Evolutionary conservation across 2,888 invertebrate genomes (phyloP), one percentile per base, ranked within the genome.

Genomic region (Alloscopus bannaensis): DNA sequence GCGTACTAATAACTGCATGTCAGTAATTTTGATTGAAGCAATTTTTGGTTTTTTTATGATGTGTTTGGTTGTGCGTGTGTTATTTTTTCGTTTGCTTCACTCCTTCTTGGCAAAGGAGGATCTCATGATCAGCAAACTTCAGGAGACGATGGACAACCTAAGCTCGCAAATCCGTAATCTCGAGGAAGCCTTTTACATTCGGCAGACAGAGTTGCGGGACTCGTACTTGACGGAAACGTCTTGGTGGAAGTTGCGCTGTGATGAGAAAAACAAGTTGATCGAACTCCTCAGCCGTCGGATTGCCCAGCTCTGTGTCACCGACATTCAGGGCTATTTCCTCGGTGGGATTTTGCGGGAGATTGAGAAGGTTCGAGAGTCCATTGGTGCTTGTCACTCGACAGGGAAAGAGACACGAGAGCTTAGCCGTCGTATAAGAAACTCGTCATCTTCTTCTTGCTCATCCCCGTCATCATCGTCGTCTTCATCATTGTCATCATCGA

Each of bases 261-360:
- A 84, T 31, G 82, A 84, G 57, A 86, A 86, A 72, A 85, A 85
- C 77, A 81, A 80, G 13, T 55, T 86, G 59, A 86, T 86, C 60
- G 83, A 83, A 36, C 47, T 84, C 16, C 77, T 85, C 31, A 84
- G 84, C 6, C 65, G 84, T 29, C 69, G 85, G 13, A 84, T 86
- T 57, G 83, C 86, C 52, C 85, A 86, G 71, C 68, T 86, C 45
- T 83, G 84, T 81, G 85, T 81, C 8, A 83, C 85, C 1, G 86
- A 85, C 64, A 69, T 81, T 59, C 76, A 84, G 29, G 85, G 85
- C 4, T 84, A 83, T 64, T 85, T 83, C 47, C 75, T 86, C 22
- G 83, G 84, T 26, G 85, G 84, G 60, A 84, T 86, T 62, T 69
- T 86, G 28, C 59, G 70, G 45, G 86, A 86, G 73, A 84, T 86